A percentile compares a stretch with the other conserved stretches of the same genome.
These are phyloP conservation scores for Ophthalmolycus amberensis DNA, from an alignment of 2,113 vertebrate genomes.

Conservation along the genomic window DNA sequence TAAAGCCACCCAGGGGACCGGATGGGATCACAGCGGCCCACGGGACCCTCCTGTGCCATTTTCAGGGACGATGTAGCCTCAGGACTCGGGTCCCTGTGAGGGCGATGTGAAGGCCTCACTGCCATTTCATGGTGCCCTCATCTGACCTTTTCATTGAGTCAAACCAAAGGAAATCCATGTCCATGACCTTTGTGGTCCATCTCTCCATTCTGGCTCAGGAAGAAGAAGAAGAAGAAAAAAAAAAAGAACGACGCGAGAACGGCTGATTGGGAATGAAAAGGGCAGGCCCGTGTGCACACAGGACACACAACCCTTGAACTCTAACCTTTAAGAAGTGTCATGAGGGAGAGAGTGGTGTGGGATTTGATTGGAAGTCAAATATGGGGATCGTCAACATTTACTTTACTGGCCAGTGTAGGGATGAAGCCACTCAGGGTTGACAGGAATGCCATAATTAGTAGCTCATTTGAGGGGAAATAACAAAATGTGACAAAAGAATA, in stretches of 20 bases:
- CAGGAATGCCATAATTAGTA: background rate
- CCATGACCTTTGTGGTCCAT: slow-evolving; percentile 79
- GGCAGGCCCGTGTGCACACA: slow-evolving; percentile 74
- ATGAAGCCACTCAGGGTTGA: background rate
- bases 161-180: slow-evolving; percentile 83
- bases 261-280: slow-evolving; percentile 80
- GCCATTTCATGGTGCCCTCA: slow-evolving; percentile 80
- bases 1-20: slow-evolving; percentile 8
- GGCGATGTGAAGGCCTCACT: slow-evolving; percentile 66
- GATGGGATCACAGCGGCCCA: slow-evolving; percentile 49
- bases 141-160: slow-evolving; percentile 84
- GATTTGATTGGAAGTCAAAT: slow-evolving; percentile 65
- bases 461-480: background rate
- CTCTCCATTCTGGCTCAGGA: slow-evolving; percentile 68
- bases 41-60: slow-evolving; percentile 60
- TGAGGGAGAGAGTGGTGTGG: slow-evolving; percentile 49
- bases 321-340: slow-evolving; percentile 73
- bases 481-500: background rate
- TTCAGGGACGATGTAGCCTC: slow-evolving; percentile 56
- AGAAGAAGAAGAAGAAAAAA: slow-evolving; percentile 22
- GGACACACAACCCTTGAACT: slow-evolving; percentile 77
- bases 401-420: slow-evolving; percentile 8
- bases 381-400: slow-evolving; percentile 42
- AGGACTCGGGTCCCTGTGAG: slow-evolving; percentile 57
- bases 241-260: background rate